Conservation (phyloP, 92 coral and sea anemone genomes). For the Micromussa lordhowensis region DNA sequence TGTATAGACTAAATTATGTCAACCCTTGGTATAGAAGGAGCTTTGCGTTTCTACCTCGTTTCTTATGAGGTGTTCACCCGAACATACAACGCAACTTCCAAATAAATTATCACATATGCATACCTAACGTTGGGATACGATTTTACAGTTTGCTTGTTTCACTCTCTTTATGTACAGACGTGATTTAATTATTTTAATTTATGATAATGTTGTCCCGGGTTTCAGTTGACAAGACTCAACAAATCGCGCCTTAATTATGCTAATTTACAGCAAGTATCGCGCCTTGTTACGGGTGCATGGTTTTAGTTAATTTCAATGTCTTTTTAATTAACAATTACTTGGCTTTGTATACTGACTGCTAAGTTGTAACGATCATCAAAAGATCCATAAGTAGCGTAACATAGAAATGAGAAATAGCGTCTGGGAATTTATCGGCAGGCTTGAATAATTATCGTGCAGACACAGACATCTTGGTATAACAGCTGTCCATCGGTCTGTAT, state of each 20-base stretch:
- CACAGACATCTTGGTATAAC: not conserved
- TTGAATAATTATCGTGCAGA: not conserved
- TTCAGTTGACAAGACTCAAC: not conserved
- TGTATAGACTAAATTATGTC: not conserved
- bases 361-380: not conserved
- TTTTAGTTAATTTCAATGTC: not conserved
- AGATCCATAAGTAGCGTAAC: not conserved
- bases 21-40: not conserved
- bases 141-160: not conserved
- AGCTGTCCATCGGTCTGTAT: too few relatives aligned
- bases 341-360: not conserved
- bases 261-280: conserved; percentile 3
- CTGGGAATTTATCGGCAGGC: not conserved
- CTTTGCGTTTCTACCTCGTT: not conserved
- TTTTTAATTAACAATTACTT: not conserved
- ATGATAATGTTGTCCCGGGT: conserved; percentile 18
- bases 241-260: conserved; percentile 27
- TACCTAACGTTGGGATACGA: not conserved
- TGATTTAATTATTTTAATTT: conserved; percentile 21
- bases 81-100: not conserved
- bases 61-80: not conserved
- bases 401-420: not conserved
- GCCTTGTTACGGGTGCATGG: not conserved
- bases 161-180: not conserved
- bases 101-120: not conserved